Percentiles rank a stretch among this genome's conserved stretches.
These are phyloP conservation scores for Diprion similis DNA, from an alignment of 1,140 invertebrate species.

Conservation along the genomic window DNA sequence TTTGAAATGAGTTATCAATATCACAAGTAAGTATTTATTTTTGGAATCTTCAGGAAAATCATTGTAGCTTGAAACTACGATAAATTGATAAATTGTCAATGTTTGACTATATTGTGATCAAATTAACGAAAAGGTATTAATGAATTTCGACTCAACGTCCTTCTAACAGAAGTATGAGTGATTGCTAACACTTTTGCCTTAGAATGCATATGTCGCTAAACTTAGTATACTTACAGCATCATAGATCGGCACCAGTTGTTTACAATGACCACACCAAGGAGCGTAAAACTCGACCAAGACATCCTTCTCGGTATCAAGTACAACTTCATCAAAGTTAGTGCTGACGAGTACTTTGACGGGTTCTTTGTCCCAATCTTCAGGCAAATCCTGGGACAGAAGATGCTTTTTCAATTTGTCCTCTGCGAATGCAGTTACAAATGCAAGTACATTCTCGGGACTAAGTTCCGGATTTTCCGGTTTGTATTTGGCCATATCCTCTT, in stretches of 20 bases:
- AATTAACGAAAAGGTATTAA: too few relatives aligned
- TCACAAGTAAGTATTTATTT: too few relatives aligned
- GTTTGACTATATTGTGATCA: too few relatives aligned
- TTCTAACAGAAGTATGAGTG: too few relatives aligned
- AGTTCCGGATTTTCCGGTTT: slow-evolving; percentile 87
- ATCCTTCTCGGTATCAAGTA: slow-evolving; percentile 85
- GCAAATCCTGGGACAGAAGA: slow-evolving; percentile 91
- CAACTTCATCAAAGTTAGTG: slow-evolving; percentile 96
- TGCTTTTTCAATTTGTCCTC: slow-evolving; percentile 95
- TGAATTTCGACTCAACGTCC: too few relatives aligned
- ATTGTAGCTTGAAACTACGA: too few relatives aligned
- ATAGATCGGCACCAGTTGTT: slow-evolving; percentile 95
- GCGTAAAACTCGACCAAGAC: slow-evolving; percentile 99
- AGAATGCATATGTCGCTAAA: too few relatives aligned
- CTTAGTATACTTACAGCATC: slow-evolving; percentile 65
- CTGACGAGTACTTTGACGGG: slow-evolving; percentile 95
- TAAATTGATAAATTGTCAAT: too few relatives aligned
- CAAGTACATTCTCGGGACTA: slow-evolving; percentile 75
- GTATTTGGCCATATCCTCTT: slow-evolving; percentile 99
- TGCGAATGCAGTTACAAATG: slow-evolving; percentile 88
- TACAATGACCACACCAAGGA: slow-evolving; percentile 98
- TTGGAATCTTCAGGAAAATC: too few relatives aligned
- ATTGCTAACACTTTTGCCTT: too few relatives aligned
- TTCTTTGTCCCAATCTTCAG: slow-evolving; percentile 96
- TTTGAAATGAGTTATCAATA: too few relatives aligned